Percentiles rank a stretch among this genome's conserved stretches.
Evolutionary conservation across 2,888 invertebrate species (phyloP).

Genomic region (Xestoiulus laeticollis): DNA sequence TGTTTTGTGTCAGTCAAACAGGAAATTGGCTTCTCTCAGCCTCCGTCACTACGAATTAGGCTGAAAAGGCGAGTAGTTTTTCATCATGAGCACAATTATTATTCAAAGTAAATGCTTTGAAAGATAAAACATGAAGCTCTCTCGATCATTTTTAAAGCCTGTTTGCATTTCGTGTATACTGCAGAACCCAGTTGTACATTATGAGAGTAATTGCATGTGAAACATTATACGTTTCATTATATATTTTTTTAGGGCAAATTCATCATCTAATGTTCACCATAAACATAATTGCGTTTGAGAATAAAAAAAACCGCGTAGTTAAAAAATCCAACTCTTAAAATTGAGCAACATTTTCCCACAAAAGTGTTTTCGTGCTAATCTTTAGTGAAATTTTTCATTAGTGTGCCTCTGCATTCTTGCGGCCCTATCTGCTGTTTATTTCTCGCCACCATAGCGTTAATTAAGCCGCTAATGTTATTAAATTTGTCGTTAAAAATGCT

Average conservation of each 20-base stretch:
- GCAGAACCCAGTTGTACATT: no score
- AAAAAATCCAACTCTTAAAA: background rate
- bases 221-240: no score
- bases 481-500: background rate
- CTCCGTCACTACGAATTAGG: no score
- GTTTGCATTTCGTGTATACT: no score
- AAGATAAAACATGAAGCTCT: no score
- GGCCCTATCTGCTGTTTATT: constrained; percentile 7
- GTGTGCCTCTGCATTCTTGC: background rate
- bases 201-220: no score
- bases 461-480: constrained; percentile 20
- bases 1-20: no score
- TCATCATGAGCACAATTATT: no score
- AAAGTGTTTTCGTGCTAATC: background rate
- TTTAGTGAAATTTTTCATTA: background rate
- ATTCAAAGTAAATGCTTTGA: no score
- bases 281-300: background rate
- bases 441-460: constrained; percentile 17
- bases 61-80: no score
- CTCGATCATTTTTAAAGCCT: no score
- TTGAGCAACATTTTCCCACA: background rate
- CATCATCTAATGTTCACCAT: background rate
- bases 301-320: background rate
- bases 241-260: background rate
- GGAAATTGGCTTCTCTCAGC: no score